Percentiles rank a stretch among this genome's conserved stretches.
Conservation (phyloP, 1,140 invertebrate genomes). For the Scaptomyza hsui region DNA sequence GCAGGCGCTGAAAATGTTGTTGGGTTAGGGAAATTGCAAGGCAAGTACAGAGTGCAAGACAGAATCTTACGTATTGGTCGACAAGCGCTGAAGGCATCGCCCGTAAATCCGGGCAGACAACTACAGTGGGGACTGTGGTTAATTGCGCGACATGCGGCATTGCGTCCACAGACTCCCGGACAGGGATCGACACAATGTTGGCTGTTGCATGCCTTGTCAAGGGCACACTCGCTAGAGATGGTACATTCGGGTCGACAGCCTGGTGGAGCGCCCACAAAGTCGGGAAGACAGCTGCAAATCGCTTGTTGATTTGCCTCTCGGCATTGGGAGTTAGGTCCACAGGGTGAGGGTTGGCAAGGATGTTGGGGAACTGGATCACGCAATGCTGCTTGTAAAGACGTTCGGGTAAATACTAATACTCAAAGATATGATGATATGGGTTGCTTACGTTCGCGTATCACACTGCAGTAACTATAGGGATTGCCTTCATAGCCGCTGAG, state of each 20-base stretch:
- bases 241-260: conserved; percentile 92
- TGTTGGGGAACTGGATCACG: conserved; percentile 76
- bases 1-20: conserved; percentile 46
- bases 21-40: not conserved
- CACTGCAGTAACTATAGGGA: conserved; percentile 87
- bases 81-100: conserved; percentile 93
- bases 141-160: conserved; percentile 91
- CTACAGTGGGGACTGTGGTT: conserved; percentile 93
- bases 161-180: conserved; percentile 91
- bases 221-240: conserved; percentile 91
- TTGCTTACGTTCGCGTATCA: conserved; percentile 87
- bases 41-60: not conserved
- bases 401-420: conserved; percentile 8
- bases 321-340: conserved; percentile 92
- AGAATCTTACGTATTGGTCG: conserved; percentile 85
- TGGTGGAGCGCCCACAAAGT: conserved; percentile 91
- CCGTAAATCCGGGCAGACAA: conserved; percentile 90
- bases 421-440: too few species aligned
- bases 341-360: conserved; percentile 90
- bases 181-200: conserved; percentile 94
- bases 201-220: conserved; percentile 91
- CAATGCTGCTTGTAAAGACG: conserved; percentile 37
- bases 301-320: conserved; percentile 89
- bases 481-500: conserved; percentile 88
- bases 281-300: conserved; percentile 90